Base-by-base conservation (phyloP, 1,140 invertebrate genomes). In the Babylonia areolata region DNA sequence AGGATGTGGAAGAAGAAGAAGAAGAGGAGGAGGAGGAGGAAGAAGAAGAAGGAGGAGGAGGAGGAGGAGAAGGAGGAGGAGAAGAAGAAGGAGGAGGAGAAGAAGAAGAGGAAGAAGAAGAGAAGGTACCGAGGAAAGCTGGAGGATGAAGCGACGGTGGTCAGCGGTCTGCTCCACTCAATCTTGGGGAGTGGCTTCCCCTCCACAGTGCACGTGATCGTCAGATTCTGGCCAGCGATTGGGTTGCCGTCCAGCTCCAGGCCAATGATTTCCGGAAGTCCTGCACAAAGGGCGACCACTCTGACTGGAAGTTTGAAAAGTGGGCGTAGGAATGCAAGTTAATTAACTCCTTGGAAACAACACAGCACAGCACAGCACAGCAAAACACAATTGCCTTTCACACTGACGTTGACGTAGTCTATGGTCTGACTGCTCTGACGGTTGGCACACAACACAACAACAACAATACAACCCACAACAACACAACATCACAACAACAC, bases 161-260 rank as follows among this genome's bases (percentile, higher is more conserved):
- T 37, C 3, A 28, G 11, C n/a, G 77, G 77, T 28, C 77, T 39
- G 23, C 37, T 33, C 77, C 77, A 79, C 42, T 79, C 77, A 40
- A 79, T 42, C 11, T 11, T 5, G 23, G 77, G 77, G 37, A 79
- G 28, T 79, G 77, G 77, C 35, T 37, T 79, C 77, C 77, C 77
- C 28, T 79, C 31, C 23, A 46, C 77, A 1, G 31, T 20, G 77
- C 77, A 79, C 39, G 39, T 42, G 77, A 79, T 28, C 28, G n/a
- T 28, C 40, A 79, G 31, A 3, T 40, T 31, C 77, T n/a, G 37
- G 3, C 77, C 77, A 17, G 77, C 77, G 77, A 79, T 79, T 42
- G 77, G 77, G 2, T 79, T 2, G 17, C 37, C 39, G 40, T 79
- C 77, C 40, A 40, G 2, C 31, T 79, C 31, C 28, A 79, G 37